Evolutionary conservation across 1,140 invertebrate species (phyloP).

Genomic region (Hylaeus anthracinus): DNA sequence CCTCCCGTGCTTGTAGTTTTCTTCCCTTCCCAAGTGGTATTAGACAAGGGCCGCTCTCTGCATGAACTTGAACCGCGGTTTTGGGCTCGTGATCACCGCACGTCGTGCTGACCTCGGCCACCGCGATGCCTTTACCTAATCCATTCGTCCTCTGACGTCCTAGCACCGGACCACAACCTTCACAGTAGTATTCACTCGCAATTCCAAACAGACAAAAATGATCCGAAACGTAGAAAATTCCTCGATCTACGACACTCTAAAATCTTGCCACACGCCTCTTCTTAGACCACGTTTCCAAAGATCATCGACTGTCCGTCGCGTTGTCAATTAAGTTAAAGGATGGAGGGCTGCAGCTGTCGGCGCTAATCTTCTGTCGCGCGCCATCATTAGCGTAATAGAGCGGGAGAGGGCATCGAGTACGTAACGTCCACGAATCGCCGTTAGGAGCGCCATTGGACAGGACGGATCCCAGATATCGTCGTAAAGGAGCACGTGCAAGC

Average conservation of each 20-base stretch:
- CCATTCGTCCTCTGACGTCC: neutral
- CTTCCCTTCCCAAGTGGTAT: conserved; percentile 28
- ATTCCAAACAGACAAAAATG: neutral
- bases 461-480: conserved; percentile 5
- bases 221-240: too few relatives aligned
- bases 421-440: conserved; percentile 10
- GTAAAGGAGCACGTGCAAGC: conserved; percentile 32
- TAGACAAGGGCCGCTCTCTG: conserved; percentile 30
- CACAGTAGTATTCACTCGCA: too few relatives aligned
- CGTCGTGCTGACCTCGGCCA: neutral
- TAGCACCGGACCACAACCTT: neutral
- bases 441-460: neutral
- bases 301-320: too few relatives aligned
- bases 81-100: conserved; percentile 19
- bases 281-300: neutral
- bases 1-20: conserved; percentile 43
- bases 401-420: too few relatives aligned
- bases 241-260: too few relatives aligned
- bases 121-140: neutral
- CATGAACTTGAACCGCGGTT: conserved; percentile 46
- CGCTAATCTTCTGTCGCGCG: neutral
- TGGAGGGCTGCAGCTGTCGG: neutral
- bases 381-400: neutral
- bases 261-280: too few relatives aligned
- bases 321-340: neutral